A percentile compares a stretch with the other conserved stretches of the same genome.
phyloP scores from a whole-genome alignment of 2,888 invertebrate species.

The Rhimphoctona megacephalus region DNA sequence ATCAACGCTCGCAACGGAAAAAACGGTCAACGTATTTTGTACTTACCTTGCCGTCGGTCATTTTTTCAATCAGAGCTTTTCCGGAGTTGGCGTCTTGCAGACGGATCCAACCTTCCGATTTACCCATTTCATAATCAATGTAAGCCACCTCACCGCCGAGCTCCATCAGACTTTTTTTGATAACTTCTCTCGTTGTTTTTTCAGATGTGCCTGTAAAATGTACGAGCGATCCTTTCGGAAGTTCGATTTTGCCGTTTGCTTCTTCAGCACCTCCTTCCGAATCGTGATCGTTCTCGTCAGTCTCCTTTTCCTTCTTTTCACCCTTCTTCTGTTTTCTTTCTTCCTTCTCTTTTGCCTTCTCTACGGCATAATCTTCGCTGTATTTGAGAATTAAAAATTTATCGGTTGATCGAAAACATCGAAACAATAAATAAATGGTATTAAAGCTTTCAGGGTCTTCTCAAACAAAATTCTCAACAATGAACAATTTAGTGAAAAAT shows the following conservation, averaged over 20 bases:
- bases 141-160: constrained; percentile 88
- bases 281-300: constrained; percentile 80
- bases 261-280: constrained; percentile 71
- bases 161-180: constrained; percentile 89
- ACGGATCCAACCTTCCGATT: constrained; percentile 90
- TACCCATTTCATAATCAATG: constrained; percentile 91
- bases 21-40: constrained; percentile 57
- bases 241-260: constrained; percentile 71
- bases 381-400: constrained; percentile 43
- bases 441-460: not conserved
- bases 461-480: not conserved
- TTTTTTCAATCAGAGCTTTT: constrained; percentile 87
- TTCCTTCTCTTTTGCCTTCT: constrained; percentile 89
- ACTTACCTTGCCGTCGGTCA: constrained; percentile 88
- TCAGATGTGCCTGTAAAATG: constrained; percentile 89
- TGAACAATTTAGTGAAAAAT: not conserved
- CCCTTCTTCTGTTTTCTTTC: constrained; percentile 87
- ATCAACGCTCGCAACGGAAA: not conserved
- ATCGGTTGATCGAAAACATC: not conserved
- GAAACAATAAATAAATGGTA: not conserved
- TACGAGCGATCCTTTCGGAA: constrained; percentile 91
- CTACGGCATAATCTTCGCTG: constrained; percentile 87
- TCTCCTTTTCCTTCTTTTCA: constrained; percentile 87
- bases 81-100: constrained; percentile 90
- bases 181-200: constrained; percentile 89